phyloP scores from a whole-genome alignment of 2,113 vertebrate species.

The Vidua macroura region DNA sequence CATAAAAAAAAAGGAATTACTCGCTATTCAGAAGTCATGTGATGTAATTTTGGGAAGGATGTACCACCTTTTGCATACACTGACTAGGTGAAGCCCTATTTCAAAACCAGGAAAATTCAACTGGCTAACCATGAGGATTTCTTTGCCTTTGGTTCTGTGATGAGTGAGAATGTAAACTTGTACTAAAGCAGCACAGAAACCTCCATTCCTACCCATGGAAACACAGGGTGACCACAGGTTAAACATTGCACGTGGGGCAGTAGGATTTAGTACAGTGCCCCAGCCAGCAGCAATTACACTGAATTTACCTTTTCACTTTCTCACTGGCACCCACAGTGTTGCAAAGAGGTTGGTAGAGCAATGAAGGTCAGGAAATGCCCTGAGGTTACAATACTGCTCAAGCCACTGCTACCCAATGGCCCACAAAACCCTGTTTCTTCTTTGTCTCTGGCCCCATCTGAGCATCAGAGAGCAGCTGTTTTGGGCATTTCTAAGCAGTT shows the following conservation, averaged over 20 bases:
- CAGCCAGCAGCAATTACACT: background rate
- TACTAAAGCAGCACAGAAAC: background rate
- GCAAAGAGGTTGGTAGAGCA: background rate
- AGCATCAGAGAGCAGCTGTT: background rate
- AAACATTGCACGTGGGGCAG: background rate
- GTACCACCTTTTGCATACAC: background rate
- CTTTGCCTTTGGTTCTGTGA: background rate
- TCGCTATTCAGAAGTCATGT: background rate
- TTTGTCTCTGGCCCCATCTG: background rate
- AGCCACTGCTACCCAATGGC: background rate
- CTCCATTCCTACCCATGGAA: background rate
- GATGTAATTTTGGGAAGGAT: background rate
- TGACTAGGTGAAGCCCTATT: background rate
- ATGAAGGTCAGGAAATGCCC: background rate
- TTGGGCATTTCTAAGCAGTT: background rate
- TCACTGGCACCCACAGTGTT: background rate
- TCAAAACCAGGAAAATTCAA: background rate
- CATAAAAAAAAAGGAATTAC: background rate
- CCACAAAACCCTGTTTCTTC: background rate
- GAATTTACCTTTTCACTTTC: background rate
- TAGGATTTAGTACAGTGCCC: rapidly evolving
- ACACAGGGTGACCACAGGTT: background rate
- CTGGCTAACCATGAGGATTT: background rate
- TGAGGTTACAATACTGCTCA: background rate
- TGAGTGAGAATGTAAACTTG: background rate